phyloP scores from a whole-genome alignment of 35 echinoderm and acorn worm genomes.

The Apostichopus parvimensis region DNA sequence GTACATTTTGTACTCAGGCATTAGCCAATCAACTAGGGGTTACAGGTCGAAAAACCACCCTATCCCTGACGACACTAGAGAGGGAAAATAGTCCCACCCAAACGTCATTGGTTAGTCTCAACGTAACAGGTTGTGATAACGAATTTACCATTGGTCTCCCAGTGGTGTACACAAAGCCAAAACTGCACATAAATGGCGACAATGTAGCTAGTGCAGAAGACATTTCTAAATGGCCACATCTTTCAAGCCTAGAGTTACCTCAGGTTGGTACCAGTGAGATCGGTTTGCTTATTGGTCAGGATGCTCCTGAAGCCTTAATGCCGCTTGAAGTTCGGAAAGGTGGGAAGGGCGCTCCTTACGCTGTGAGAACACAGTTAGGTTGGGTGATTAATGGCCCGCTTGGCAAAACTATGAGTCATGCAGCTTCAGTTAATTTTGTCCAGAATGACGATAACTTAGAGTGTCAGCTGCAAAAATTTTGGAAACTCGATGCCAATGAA shows the following conservation, averaged over 20 bases:
- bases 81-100: background rate
- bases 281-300: conserved; percentile 48
- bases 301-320: conserved; percentile 41
- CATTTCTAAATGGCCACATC: background rate
- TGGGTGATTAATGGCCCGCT: conserved; percentile 83
- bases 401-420: background rate
- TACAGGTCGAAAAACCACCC: too few relatives aligned
- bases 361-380: conserved; percentile 67
- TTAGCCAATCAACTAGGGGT: too few relatives aligned
- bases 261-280: background rate
- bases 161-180: background rate
- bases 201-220: background rate
- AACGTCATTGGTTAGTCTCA: background rate
- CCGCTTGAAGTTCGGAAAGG: conserved; percentile 63
- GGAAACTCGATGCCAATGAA: background rate
- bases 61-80: background rate
- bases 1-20: too few relatives aligned
- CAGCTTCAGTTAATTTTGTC: conserved; percentile 35
- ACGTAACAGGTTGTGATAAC: background rate
- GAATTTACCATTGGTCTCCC: background rate
- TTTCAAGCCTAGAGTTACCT: background rate
- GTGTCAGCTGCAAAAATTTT: conserved; percentile 45
- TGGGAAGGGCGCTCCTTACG: conserved; percentile 47
- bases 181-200: background rate
- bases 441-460: background rate